A percentile compares a stretch with the other conserved stretches of the same genome.
phyloP scores from a whole-genome alignment of 2,797 vertebrate species.

The Heteromormyrus szaboi region DNA sequence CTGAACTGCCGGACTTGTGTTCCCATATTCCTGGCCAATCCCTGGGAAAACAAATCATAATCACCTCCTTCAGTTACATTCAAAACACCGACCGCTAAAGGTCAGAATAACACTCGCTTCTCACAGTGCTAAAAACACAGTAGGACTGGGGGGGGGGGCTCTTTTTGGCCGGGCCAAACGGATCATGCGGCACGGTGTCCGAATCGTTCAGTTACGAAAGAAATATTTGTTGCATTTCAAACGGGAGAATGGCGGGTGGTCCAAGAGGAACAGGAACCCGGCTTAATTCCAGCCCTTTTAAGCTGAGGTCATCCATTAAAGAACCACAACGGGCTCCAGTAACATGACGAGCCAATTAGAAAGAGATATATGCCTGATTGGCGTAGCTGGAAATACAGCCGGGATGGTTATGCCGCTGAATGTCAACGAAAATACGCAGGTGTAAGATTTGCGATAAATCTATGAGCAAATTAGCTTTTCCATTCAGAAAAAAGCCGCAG shows the following conservation, averaged over 20 bases:
- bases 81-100: not conserved
- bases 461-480: not conserved
- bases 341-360: not conserved
- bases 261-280: not conserved
- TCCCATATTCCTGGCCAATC: not conserved
- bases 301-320: not conserved
- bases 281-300: not conserved
- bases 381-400: not conserved
- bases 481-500: not conserved
- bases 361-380: not conserved
- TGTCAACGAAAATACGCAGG: not conserved
- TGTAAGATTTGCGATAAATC: not conserved
- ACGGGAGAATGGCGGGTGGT: not conserved
- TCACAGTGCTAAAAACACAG: not conserved
- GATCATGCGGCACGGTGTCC: not conserved
- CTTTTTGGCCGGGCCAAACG: not conserved
- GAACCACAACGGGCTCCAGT: not conserved
- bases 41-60: not conserved
- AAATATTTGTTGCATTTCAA: not conserved
- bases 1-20: not conserved
- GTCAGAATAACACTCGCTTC: not conserved
- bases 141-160: not conserved
- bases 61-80: not conserved
- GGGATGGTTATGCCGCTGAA: not conserved
- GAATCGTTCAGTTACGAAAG: not conserved